Evolutionary conservation across 92 coral and sea anemone genomes (phyloP).

Genomic region (Metridium senile): DNA sequence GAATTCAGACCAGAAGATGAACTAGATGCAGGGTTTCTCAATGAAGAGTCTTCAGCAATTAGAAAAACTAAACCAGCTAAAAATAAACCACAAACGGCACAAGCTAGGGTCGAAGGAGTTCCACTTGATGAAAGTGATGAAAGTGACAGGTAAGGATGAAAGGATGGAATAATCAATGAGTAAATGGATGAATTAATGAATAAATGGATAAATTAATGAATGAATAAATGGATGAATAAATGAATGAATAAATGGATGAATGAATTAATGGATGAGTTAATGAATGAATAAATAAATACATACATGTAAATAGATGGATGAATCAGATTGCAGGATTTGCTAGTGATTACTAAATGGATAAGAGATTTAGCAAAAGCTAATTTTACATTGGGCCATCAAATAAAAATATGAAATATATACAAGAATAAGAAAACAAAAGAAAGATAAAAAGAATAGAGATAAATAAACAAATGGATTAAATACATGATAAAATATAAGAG

Average conservation of each 20-base stretch:
- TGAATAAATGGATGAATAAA: neutral
- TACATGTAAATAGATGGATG: neutral
- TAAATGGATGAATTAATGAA: neutral
- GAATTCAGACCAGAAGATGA: constrained; percentile 92
- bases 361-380: neutral
- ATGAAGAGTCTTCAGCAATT: constrained; percentile 48
- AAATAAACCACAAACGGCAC: constrained; percentile 36
- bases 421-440: too few species aligned
- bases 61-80: constrained; percentile 35
- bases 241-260: neutral
- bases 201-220: neutral
- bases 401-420: too few species aligned
- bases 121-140: constrained; percentile 68
- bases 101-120: constrained; percentile 17
- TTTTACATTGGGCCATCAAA: too few species aligned
- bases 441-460: too few species aligned
- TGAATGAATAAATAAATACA: neutral
- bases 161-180: neutral
- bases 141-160: constrained; percentile 76
- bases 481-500: too few species aligned
- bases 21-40: constrained; percentile 84
- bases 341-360: neutral
- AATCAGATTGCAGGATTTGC: neutral
- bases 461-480: neutral
- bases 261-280: neutral